phyloP scores from a whole-genome alignment of 2,797 vertebrate genomes.

The Galago senegalensis region DNA sequence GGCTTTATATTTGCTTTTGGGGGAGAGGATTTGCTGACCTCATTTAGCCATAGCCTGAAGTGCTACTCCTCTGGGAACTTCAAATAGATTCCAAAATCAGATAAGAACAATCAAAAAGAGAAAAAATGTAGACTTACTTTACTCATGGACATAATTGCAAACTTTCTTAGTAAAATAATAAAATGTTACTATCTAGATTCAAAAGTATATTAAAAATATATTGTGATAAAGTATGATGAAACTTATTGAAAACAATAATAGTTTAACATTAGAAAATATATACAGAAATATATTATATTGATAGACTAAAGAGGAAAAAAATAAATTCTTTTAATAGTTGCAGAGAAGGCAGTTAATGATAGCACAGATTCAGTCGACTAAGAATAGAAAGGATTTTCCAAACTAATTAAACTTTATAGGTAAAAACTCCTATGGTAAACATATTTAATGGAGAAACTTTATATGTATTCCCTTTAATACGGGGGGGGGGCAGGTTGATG shows the following conservation, averaged over 20 bases:
- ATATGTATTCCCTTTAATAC: background rate
- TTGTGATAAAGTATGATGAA: background rate
- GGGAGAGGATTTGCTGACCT: background rate
- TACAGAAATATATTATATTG: slow-evolving; percentile 45
- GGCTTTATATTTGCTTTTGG: background rate
- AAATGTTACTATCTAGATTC: slow-evolving; percentile 10
- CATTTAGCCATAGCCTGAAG: background rate
- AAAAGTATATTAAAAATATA: background rate
- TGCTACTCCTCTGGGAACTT: background rate
- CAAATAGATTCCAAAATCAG: background rate
- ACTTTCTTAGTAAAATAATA: slow-evolving; percentile 39
- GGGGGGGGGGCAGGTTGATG: background rate
- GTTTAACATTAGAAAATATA: slow-evolving; percentile 32
- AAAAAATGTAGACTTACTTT: background rate
- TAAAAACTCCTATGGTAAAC: background rate
- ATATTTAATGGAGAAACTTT: slow-evolving; percentile 10
- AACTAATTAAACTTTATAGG: background rate
- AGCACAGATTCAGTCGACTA: background rate
- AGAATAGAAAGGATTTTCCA: background rate
- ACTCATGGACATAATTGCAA: background rate
- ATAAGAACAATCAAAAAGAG: slow-evolving; percentile 21
- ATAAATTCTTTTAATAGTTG: slow-evolving; percentile 27
- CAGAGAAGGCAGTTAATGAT: slow-evolving; percentile 21
- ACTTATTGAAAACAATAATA: background rate
- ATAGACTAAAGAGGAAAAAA: background rate